These are phyloP conservation scores for Drosophila virilis DNA, from an alignment of 1,140 invertebrate species.

Conservation along the genomic window DNA sequence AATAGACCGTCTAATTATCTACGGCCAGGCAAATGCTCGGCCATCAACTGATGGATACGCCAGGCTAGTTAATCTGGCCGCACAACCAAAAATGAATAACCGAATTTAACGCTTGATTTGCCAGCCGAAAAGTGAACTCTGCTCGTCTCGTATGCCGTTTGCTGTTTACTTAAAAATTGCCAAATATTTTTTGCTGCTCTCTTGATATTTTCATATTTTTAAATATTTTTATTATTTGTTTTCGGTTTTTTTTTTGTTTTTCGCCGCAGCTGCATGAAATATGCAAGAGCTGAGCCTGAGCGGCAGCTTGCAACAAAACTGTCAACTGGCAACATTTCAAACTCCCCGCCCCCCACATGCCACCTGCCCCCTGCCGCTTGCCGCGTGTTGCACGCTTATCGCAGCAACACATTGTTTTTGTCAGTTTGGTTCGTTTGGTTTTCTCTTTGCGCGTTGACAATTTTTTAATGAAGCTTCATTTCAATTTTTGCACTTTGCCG, in stretches of 20 bases:
- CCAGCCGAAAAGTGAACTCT: conserved; percentile 14
- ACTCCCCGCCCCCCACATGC: too few relatives aligned
- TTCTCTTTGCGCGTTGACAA: conserved; percentile 61
- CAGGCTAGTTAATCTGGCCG: conserved; percentile 58
- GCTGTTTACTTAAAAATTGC: not conserved
- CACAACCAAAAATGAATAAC: conserved; percentile 63
- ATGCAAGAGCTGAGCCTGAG: conserved; percentile 31
- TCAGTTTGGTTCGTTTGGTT: conserved; percentile 43
- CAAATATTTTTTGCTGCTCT: conserved; percentile 2
- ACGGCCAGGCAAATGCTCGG: conserved; percentile 15
- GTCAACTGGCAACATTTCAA: conserved; percentile 35
- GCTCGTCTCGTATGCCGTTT: conserved; percentile 62
- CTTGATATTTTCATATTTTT: conserved; percentile 51
- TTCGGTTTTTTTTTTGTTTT: too few relatives aligned
- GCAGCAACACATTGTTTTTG: conserved; percentile 60
- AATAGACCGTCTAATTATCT: conserved; percentile 73
- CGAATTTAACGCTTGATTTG: conserved; percentile 77
- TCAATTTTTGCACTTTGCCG: conserved; percentile 42
- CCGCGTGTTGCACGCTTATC: conserved; percentile 62
- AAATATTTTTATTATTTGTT: conserved; percentile 33
- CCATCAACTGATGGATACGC: conserved; percentile 46
- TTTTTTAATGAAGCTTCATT: conserved; percentile 78
- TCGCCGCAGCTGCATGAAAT: conserved; percentile 58
- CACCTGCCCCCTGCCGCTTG: too few relatives aligned
- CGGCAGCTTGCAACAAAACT: conserved; percentile 4